phyloP scores from a whole-genome alignment of 2,888 invertebrate species.

The Calameuta pallipes region DNA sequence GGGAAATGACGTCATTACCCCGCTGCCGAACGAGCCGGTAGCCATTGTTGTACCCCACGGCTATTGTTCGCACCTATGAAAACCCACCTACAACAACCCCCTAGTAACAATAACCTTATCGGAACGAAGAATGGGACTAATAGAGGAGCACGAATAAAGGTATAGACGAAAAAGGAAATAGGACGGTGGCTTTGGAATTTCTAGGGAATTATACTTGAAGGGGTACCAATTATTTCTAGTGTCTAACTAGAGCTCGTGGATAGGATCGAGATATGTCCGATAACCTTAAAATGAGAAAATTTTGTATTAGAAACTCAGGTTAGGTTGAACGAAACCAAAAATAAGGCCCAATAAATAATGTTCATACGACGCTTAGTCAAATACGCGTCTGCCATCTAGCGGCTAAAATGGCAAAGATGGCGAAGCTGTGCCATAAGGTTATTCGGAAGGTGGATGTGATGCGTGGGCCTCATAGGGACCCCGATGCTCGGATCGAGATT shows the following conservation, averaged over 20 bases:
- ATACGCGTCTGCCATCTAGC: background rate
- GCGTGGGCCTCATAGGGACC: background rate
- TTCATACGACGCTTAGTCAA: background rate
- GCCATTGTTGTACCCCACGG: background rate
- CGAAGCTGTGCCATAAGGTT: background rate
- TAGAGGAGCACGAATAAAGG: background rate
- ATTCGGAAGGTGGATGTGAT: background rate
- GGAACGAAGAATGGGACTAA: background rate
- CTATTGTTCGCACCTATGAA: conserved; percentile 13
- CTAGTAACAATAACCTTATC: background rate
- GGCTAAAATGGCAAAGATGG: background rate
- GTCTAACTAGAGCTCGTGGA: background rate
- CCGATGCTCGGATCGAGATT: conserved; percentile 5
- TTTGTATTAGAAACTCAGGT: background rate
- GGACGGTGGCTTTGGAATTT: background rate
- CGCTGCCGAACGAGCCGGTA: conserved; percentile 38
- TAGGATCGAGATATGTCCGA: background rate
- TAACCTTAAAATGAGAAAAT: background rate
- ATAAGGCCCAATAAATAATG: background rate
- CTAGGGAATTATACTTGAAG: background rate
- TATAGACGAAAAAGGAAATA: background rate
- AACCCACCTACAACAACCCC: conserved; percentile 5
- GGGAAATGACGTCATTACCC: conserved; percentile 57
- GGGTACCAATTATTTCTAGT: background rate
- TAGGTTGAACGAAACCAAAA: background rate